Evolutionary conservation across 2,888 invertebrate genomes (phyloP), one percentile per base, ranked within the genome.

Genomic region (Drosophila kanekoi): DNA sequence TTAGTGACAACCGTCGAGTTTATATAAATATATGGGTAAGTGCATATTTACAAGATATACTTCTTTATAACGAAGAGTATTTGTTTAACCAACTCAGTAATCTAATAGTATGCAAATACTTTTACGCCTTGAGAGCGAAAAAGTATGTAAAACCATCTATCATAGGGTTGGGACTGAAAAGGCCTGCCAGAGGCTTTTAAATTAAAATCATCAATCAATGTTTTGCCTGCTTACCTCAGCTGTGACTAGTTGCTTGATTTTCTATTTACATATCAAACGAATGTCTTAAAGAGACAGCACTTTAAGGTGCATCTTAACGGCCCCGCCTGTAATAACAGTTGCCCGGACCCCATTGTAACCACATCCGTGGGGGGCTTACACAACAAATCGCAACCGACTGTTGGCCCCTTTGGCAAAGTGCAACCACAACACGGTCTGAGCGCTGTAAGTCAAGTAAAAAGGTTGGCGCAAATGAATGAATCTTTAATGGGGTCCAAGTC

Each of bases 131-230:
- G 28, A 28, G 28, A 28, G 14, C 47, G 53, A 48, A 23, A 69
- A 58, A 69, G 68, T 54, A 23, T 9, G 14, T 4, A 59, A 14
- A 54, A 1, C 16, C 77, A 82, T 82, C 82, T 73, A 76, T 82
- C 82, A 82, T 76, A 65, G 78, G 45, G 37, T 40, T 35, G 49
- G 49, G 52, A 45, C 43, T 45, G 20, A 35, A 28, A 38, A 35
- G 18, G 48, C 23, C 32, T 52, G 49, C 44, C 16, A 48, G 47
- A 61, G 64, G 45, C 66, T 70, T 58, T 68, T 49, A 85, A 87
- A 79, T 85, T 73, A 60, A 87, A 76, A 61, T 51, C 68, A 82
- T 87, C 82, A 85, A 82, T 82, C 82, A 82, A 82, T 56, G 58
- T 49, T 64, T 49, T 14, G 41, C 40, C 41, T 16, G 43, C 35